Conservation (phyloP, 2,797 vertebrate genomes). For the Propithecus deckenii region DNA sequence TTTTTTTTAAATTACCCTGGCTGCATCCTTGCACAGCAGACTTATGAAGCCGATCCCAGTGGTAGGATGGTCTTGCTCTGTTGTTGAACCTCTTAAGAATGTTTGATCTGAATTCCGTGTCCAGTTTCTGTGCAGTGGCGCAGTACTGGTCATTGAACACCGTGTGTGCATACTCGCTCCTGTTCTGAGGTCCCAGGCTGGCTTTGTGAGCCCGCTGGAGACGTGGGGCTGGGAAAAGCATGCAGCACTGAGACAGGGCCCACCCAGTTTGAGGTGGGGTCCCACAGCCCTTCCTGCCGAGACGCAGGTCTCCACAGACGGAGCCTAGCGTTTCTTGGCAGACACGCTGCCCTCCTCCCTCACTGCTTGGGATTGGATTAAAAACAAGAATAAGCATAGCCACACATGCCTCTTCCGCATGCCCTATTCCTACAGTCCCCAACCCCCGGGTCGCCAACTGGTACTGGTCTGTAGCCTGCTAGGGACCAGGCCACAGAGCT, state of each 20-base stretch:
- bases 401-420: background rate
- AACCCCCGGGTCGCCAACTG: no score
- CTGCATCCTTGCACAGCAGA: background rate
- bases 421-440: no score
- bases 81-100: background rate
- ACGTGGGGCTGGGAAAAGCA: background rate
- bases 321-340: background rate
- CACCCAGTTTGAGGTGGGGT: background rate
- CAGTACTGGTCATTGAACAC: background rate
- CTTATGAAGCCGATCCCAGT: background rate
- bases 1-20: background rate
- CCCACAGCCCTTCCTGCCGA: background rate
- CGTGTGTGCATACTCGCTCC: background rate
- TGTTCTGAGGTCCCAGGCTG: background rate
- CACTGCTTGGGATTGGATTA: background rate
- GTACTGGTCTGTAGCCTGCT: no score
- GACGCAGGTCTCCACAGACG: background rate
- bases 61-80: accelerated
- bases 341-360: background rate
- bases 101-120: background rate
- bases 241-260: background rate
- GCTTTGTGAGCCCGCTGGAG: background rate
- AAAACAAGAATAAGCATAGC: background rate
- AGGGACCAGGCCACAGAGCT: no score
- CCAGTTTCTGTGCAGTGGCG: background rate